Evolutionary conservation across 2,113 vertebrate genomes (phyloP).

Genomic region (Sula dactylatra): DNA sequence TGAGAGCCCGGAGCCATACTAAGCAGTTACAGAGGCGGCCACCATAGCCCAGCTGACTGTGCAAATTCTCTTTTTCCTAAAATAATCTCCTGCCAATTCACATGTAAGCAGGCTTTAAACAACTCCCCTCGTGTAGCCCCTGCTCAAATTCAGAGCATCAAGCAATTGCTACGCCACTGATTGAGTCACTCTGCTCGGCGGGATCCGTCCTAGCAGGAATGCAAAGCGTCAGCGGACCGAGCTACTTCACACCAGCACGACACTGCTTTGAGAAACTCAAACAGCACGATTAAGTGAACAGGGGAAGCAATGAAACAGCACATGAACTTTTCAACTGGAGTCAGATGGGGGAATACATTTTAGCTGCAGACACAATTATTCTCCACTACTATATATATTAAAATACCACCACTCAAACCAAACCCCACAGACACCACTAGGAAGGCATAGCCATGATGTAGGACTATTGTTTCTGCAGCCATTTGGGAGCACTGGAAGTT

Average conservation of each 20-base stretch:
- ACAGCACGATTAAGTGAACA: neutral
- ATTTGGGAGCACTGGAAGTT: neutral
- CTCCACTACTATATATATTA: neutral
- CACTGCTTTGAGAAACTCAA: neutral
- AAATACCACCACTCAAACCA: neutral
- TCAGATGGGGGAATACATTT: neutral
- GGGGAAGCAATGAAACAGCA: neutral
- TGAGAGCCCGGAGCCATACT: neutral
- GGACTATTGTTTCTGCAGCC: neutral
- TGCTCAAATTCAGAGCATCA: neutral
- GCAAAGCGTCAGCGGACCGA: neutral
- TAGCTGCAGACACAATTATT: neutral
- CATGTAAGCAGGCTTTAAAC: neutral
- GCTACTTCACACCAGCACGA: neutral
- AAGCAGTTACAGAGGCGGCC: neutral
- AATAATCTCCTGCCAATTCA: neutral
- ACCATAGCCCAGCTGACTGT: neutral
- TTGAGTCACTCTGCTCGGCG: neutral
- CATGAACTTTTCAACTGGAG: neutral
- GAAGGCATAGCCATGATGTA: neutral
- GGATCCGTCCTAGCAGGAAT: neutral
- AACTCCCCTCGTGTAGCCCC: neutral
- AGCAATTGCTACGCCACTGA: neutral
- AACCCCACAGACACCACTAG: neutral
- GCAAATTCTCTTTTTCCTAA: neutral